These are phyloP conservation scores for Leptoteleia sp. DNA, from an alignment of 1,140 invertebrate genomes.

Conservation along the genomic window DNA sequence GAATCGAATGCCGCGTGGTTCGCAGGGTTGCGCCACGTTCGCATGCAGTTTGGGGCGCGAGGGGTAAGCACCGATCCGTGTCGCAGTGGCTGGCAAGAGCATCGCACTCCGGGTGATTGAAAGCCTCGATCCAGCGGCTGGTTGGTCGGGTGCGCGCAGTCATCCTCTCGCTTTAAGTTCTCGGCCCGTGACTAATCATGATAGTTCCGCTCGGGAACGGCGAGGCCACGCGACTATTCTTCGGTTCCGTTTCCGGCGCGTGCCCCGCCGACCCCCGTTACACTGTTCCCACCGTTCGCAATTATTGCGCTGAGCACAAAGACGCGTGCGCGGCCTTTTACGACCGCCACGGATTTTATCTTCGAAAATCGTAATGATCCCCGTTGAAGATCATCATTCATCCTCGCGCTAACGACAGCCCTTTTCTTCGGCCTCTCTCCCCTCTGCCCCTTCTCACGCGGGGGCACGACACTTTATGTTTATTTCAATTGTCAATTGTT, in stretches of 20 bases:
- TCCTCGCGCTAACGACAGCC: constrained; percentile 70
- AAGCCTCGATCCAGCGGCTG: constrained; percentile 52
- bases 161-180: constrained; percentile 66
- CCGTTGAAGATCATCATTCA: constrained; percentile 81
- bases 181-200: constrained; percentile 80
- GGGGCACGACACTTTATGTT: constrained; percentile 29
- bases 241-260: constrained; percentile 81
- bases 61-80: constrained; percentile 63
- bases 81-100: constrained; percentile 52
- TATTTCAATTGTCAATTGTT: constrained; percentile 1
- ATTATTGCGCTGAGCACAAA: constrained; percentile 66
- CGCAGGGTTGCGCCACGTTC: not conserved
- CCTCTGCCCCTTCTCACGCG: too few species aligned
- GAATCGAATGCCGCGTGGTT: constrained; percentile 2
- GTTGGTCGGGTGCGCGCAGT: constrained; percentile 60
- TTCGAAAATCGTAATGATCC: constrained; percentile 59
- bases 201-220: constrained; percentile 81
- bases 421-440: constrained; percentile 15
- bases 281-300: constrained; percentile 55
- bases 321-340: constrained; percentile 64
- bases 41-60: constrained; percentile 12
- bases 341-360: constrained; percentile 52
- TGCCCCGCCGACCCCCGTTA: constrained; percentile 69
- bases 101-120: constrained; percentile 64
- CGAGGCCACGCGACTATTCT: constrained; percentile 79